Percentiles rank a stretch among this genome's conserved stretches.
These are phyloP conservation scores for Hypanus sabinus DNA, from an alignment of 2,113 vertebrate species.

Conservation along the genomic window DNA sequence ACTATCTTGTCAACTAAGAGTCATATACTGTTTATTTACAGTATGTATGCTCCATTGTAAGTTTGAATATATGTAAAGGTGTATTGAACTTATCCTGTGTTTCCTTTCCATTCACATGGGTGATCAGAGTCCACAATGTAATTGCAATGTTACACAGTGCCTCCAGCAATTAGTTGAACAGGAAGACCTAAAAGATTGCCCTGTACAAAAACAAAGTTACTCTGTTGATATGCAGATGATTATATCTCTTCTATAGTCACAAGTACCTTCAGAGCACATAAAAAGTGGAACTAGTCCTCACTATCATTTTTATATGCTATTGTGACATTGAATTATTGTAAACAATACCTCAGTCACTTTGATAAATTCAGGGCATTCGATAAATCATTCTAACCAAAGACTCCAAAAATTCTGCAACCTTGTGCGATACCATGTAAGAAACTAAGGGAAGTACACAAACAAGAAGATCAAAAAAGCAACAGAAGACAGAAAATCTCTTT, in stretches of 20 bases:
- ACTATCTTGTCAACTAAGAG: too few relatives aligned
- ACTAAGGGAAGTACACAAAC: neutral
- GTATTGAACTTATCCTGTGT: too few relatives aligned
- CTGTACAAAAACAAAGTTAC: neutral
- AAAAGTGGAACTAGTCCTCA: too few relatives aligned
- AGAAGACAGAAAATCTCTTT: neutral
- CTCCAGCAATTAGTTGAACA: neutral
- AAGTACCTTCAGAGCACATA: neutral
- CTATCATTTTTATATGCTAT: too few relatives aligned
- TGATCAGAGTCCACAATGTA: too few relatives aligned
- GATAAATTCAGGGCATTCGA: neutral
- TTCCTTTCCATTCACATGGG: too few relatives aligned
- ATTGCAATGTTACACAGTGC: neutral
- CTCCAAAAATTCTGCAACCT: neutral
- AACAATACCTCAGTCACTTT: too few relatives aligned
- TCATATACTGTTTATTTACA: too few relatives aligned
- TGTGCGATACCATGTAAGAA: neutral
- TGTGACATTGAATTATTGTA: too few relatives aligned
- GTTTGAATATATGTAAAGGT: too few relatives aligned
- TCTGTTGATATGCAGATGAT: neutral
- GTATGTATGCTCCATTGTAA: too few relatives aligned
- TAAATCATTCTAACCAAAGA: neutral
- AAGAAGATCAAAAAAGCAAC: neutral
- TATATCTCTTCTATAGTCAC: neutral
- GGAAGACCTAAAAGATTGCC: neutral